Conservation (phyloP, 1,140 invertebrate species). For the Apocrypta bakeri region DNA sequence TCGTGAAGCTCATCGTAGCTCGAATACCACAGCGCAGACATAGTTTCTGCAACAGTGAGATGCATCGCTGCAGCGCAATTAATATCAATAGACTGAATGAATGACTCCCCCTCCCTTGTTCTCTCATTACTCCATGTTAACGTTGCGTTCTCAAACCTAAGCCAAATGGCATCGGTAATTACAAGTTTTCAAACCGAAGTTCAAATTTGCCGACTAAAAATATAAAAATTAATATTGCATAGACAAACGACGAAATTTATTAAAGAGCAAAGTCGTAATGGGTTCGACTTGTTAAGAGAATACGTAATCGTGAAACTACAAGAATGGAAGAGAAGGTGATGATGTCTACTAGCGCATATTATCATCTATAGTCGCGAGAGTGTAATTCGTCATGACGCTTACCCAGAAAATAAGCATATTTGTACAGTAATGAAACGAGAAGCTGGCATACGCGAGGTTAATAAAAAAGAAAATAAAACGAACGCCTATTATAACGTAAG, state of each 20-base stretch:
- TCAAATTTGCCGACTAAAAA: not conserved
- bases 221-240: no score
- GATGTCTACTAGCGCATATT: no score
- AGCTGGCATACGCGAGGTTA: not conserved
- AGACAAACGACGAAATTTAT: no score
- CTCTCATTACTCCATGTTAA: no score
- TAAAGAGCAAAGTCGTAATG: no score
- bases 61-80: conserved; percentile 47
- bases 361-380: not conserved
- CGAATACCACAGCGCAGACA: not conserved
- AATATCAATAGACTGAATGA: conserved; percentile 57
- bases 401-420: not conserved
- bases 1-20: no score
- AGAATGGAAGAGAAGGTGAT: conserved; percentile 32
- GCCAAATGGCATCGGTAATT: not conserved
- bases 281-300: no score
- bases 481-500: conserved; percentile 10
- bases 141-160: no score
- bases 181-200: not conserved
- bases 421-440: conserved; percentile 38
- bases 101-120: conserved; percentile 31
- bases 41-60: not conserved
- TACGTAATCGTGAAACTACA: no score
- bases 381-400: conserved; percentile 44
- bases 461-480: not conserved